Evolutionary conservation across 2,888 invertebrate species (phyloP), one percentile per base, ranked within the genome.

Genomic region (Sympetrum striolatum): DNA sequence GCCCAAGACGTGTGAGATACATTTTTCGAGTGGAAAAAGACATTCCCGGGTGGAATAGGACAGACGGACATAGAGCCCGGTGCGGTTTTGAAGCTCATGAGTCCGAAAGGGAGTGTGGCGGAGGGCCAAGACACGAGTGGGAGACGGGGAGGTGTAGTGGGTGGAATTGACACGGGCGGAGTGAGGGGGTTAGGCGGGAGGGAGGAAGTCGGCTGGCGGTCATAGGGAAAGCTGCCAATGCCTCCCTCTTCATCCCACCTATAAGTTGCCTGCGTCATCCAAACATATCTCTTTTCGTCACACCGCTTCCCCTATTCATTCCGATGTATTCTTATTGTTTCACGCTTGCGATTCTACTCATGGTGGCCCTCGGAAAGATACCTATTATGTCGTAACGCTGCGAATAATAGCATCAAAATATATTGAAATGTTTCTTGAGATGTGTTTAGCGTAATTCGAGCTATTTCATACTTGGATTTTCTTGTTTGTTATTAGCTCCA

Each of bases 201-300:
- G 35, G 58, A 18, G 58, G 31, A 18, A 31, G 35, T 31, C 10
- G 82, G n/a, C 64, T n/a, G 22, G 64, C 64, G 64, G 64, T 64
- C 64, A 64, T 58, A 82, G 35, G 82, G 82, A 58, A 82, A 82
- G 82, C 58, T 82, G 82, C 82, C 82, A 82, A 82, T 82, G 35
- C 82, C 82, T 82, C 44, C 58, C 35, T 35, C 58, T 53, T 82
- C 53, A 0, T 18, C 18, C 60, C 82, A 64, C 64, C 64, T 64
- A 64, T 64, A 64, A 64, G n/a, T 22, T 25, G 58, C 82, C 82
- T 82, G 82, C 82, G 82, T 82, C 82, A 82, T 82, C 82, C 82
- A 31, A 15, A 82, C 58, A 35, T 82, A 53, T 25, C 35, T 58
- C 58, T 53, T 60, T 82, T 82, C 82, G 82, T 82, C 82, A 82